phyloP scores from a whole-genome alignment of 2,113 vertebrate species.

The Rattus norvegicus region DNA sequence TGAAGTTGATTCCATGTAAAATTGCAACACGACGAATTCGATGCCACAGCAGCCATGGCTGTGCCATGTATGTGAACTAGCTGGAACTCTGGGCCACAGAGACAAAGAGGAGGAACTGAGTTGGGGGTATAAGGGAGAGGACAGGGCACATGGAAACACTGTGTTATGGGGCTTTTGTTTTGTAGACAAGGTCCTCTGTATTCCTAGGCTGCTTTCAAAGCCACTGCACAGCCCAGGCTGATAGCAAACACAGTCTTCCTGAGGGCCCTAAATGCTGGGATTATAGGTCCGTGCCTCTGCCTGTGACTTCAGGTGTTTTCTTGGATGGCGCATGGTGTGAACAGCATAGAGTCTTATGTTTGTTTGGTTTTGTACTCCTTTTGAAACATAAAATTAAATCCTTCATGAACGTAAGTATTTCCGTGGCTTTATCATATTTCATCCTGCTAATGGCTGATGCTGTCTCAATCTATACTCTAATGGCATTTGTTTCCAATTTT shows the following conservation, averaged over 20 bases:
- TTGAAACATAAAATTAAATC: not conserved
- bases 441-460: not conserved
- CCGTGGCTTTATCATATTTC: not conserved
- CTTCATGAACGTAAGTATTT: not conserved
- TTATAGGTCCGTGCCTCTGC: not conserved
- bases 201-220: not conserved
- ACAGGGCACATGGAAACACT: not conserved
- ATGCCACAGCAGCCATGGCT: not conserved
- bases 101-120: not conserved
- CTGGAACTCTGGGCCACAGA: not conserved
- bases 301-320: not conserved
- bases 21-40: not conserved
- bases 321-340: not conserved
- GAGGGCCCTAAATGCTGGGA: not conserved
- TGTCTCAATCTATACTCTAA: not conserved
- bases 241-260: not conserved
- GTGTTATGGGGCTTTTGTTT: not conserved
- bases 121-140: not conserved
- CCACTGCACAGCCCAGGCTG: not conserved
- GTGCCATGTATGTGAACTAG: not conserved
- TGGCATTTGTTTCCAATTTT: not conserved
- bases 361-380: not conserved
- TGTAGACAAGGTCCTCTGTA: not conserved
- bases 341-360: not conserved
- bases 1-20: conserved; percentile 45